Evolutionary conservation across 2,888 invertebrate species (phyloP), one percentile per base, ranked within the genome.

Genomic region (Meiosimyza platycephala): DNA sequence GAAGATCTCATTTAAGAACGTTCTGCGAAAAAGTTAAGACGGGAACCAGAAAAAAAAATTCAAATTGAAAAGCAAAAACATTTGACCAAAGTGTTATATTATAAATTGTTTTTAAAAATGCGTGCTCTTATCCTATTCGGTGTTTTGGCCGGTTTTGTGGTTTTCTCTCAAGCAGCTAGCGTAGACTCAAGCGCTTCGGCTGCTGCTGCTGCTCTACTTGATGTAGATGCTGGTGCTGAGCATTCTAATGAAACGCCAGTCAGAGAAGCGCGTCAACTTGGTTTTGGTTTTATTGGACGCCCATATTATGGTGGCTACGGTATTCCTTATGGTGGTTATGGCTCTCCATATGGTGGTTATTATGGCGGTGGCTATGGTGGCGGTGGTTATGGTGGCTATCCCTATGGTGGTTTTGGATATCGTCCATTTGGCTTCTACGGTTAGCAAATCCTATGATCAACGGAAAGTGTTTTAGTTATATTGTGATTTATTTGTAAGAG

Each of bases 211-310:
- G 60, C 70, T 22, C 57, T 70, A 18, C 48, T 75, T 12, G 72
- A 51, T 9, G 71, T 75, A 18, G 75, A 75, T 16, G 71, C 68
- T 15, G 75, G 71, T 12, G 67, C 52, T 12, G 48, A n/a, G 28
- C 54, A 69, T 16, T 18, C 33, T 33, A 48, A 51, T 40, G 69
- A 52, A 47, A n/a, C 68, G 16, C 13, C 50, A 9, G 64, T n/a
- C 15, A 51, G 72, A 12, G 62, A 57, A 13, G 71, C 69, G 4
- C 75, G 73, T 62, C 75, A 75, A 47, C 66, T 71, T 28, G 69
- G 70, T 6, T 72, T 15, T 22, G 72, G 72, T 4, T 59, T 51
- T 9, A 62, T 28, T 52, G 62, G 66, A 3, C 63, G 66, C 28
- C 51, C 47, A 40, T 16, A 22, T 52, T 54, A 18, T 50, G 62